Evolutionary conservation across 2,888 invertebrate species (phyloP), one percentile per base, ranked within the genome.

Genomic region (Amaurobius ferox): DNA sequence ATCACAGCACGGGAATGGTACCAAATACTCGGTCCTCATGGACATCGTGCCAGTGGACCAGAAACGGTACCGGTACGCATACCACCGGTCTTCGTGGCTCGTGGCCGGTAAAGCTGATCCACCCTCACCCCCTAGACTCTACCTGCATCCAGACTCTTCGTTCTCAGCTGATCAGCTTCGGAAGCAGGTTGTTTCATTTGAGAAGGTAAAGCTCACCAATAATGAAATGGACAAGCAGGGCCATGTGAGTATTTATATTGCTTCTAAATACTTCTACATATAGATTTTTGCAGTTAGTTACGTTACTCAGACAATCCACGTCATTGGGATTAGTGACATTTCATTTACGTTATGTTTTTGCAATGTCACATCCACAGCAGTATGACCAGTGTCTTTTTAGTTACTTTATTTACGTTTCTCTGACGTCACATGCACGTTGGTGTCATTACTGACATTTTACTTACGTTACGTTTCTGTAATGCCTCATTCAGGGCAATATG

Each of bases 31-130:
- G 78, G 98, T 99, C 80, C 94, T 98, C 89, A 94, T 99, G 93
- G 98, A 99, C 93, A 97, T 98, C 91, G 96, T 98, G 88, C 98
- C 98, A 86, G 97, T 98, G 91, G 98, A 99, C 93, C 96, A 96
- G 92, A 97, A 98, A 92, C 94, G 98, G 79, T 97, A 97, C 93
- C 91, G 93, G 88, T 99, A 99, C 94, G 98, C 98, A 89, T 99
- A 99, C 93, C 98, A 98, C 93, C 95, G 98, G 90, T 98, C 97
- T 89, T 97, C 97, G 77, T 99, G 98, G 98, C 94, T 98, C 91
- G 98, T 98, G 89, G 98, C 98, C 30, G 98, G 98, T 89, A 98
- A 99, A 92, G 98, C 98, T 61, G 98, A 99, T 93, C 98, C 98
- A 16, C 98, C 98, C 90, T 95, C 96, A 39, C 97, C 97, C 88